phyloP scores from a whole-genome alignment of 2,888 invertebrate genomes.

The Cacoxenus indagator region DNA sequence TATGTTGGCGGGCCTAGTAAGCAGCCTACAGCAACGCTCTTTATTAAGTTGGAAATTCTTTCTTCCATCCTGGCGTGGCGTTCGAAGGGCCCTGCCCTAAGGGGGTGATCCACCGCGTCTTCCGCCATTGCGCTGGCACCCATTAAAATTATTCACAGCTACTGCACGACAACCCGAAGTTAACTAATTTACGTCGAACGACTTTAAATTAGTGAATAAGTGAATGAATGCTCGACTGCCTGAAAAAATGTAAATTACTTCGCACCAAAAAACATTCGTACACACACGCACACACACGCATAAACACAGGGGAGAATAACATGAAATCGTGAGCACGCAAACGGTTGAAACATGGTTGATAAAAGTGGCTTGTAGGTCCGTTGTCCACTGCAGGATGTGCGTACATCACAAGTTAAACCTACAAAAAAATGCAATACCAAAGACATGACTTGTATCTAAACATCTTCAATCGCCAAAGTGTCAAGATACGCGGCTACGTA shows the following conservation, averaged over 20 bases:
- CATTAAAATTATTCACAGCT: slow-evolving; percentile 59
- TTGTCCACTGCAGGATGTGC: too few species aligned
- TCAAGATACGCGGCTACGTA: slow-evolving; percentile 6
- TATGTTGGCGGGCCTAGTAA: too few species aligned
- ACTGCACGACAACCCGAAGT: slow-evolving; percentile 41
- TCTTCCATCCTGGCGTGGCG: too few species aligned
- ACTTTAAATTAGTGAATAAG: slow-evolving; percentile 64
- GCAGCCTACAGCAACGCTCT: too few species aligned
- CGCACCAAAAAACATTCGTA: neutral
- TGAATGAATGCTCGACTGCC: slow-evolving; percentile 27
- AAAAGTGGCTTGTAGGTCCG: neutral
- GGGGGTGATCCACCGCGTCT: slow-evolving; percentile 16
- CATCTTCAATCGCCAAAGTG: slow-evolving; percentile 4
- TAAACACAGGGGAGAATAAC: too few species aligned
- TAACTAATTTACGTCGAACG: slow-evolving; percentile 64
- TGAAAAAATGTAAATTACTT: slow-evolving; percentile 19
- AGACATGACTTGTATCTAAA: neutral
- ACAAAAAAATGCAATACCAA: neutral
- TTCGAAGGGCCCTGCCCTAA: too few species aligned
- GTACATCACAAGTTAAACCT: too few species aligned
- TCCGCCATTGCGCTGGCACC: slow-evolving; percentile 41
- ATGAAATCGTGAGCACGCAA: slow-evolving; percentile 9
- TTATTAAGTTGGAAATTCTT: too few species aligned
- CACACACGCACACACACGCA: too few species aligned
- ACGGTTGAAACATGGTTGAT: neutral